Percentiles rank a stretch among this genome's conserved stretches.
phyloP scores from a whole-genome alignment of 1,140 invertebrate genomes.

The Drosophila yakuba region DNA sequence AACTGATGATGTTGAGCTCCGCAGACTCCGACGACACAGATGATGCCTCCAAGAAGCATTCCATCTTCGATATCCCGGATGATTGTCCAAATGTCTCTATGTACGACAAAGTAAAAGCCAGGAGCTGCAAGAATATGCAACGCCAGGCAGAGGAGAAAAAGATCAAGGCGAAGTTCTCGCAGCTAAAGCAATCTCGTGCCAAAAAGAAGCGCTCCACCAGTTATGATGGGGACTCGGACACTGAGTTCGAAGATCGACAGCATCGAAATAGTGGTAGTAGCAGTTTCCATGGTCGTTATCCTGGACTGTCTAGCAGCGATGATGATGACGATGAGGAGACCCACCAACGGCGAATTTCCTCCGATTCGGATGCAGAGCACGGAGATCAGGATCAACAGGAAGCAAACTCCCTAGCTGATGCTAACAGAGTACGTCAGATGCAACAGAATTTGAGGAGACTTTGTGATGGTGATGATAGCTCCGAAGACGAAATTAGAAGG shows the following conservation, averaged over 20 bases:
- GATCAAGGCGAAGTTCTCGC: slow-evolving; percentile 95
- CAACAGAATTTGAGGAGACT: slow-evolving; percentile 69
- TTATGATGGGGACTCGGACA: slow-evolving; percentile 93
- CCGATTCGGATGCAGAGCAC: slow-evolving; percentile 63
- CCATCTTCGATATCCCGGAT: slow-evolving; percentile 96
- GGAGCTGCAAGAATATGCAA: slow-evolving; percentile 96
- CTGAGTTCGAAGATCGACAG: slow-evolving; percentile 86
- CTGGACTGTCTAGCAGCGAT: slow-evolving; percentile 69
- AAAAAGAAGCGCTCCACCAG: slow-evolving; percentile 95
- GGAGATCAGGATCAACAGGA: slow-evolving; percentile 27
- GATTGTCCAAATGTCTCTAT: slow-evolving; percentile 98
- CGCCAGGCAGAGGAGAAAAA: slow-evolving; percentile 95
- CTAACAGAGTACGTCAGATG: slow-evolving; percentile 57
- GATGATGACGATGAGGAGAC: slow-evolving; percentile 57
- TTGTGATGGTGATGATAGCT: slow-evolving; percentile 84
- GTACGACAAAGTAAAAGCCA: slow-evolving; percentile 99
- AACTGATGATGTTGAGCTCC: slow-evolving; percentile 74
- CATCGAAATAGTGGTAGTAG: slow-evolving; percentile 69
- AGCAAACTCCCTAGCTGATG: slow-evolving; percentile 17
- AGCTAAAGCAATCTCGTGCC: slow-evolving; percentile 93
- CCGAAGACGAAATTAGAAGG: slow-evolving; percentile 77
- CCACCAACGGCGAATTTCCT: slow-evolving; percentile 61
- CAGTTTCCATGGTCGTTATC: slow-evolving; percentile 67
- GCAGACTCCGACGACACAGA: slow-evolving; percentile 89
- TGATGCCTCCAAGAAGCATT: slow-evolving; percentile 92